Percentiles rank a stretch among this genome's conserved stretches.
These are phyloP conservation scores for Leptopilina syphax DNA, from an alignment of 2,888 invertebrate species.

Conservation along the genomic window DNA sequence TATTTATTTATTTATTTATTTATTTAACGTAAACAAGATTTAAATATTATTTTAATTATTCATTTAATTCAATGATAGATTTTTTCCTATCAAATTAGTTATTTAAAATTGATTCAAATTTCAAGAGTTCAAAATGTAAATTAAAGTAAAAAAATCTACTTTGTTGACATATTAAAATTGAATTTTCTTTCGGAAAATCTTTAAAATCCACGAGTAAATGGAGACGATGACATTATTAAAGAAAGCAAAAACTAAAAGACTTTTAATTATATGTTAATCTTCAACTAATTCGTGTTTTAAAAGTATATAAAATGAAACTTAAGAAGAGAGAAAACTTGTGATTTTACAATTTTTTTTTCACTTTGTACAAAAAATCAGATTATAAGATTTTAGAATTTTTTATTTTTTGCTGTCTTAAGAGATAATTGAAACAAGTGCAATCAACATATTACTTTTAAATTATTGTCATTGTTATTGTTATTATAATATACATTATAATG, in stretches of 20 bases:
- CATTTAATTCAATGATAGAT: too few species aligned
- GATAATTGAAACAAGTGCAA: background rate
- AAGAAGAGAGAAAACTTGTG: background rate
- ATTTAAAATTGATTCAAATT: too few species aligned
- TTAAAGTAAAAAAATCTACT: too few species aligned
- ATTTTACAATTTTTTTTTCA: background rate
- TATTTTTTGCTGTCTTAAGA: background rate
- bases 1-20: too few species aligned
- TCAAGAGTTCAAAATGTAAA: too few species aligned
- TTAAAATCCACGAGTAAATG: background rate
- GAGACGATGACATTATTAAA: background rate
- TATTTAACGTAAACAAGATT: too few species aligned
- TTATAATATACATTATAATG: too few species aligned
- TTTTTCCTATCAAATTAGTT: too few species aligned
- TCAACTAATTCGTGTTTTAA: background rate
- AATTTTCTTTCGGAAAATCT: background rate
- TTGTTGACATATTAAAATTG: too few species aligned
- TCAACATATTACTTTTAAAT: too few species aligned
- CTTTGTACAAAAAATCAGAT: background rate
- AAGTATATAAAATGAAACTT: conserved; percentile 13
- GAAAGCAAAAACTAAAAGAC: background rate
- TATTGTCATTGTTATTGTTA: too few species aligned
- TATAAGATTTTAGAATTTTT: conserved; percentile 11
- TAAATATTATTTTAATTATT: too few species aligned
- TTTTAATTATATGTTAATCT: conserved; percentile 19